Percentiles rank a stretch among this genome's conserved stretches.
phyloP scores from a whole-genome alignment of 2,888 invertebrate genomes.

The Noctua janthina region DNA sequence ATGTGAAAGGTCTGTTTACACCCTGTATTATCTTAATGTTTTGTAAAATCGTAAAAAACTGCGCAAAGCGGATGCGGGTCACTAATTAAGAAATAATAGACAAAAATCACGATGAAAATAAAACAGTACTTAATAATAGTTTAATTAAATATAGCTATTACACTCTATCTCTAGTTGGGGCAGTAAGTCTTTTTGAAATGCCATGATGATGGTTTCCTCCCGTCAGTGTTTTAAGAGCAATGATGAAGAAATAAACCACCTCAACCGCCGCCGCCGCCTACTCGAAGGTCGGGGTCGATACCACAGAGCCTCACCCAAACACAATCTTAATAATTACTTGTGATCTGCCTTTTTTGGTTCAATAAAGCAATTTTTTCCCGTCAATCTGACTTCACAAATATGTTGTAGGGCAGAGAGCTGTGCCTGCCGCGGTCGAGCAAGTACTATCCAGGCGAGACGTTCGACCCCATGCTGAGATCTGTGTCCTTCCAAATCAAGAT shows the following conservation, averaged over 20 bases:
- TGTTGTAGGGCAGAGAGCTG: conserved; percentile 78
- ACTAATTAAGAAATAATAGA: neutral
- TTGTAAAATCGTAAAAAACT: neutral
- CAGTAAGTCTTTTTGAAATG: neutral
- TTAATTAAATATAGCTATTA: neutral
- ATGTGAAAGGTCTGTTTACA: too few species aligned
- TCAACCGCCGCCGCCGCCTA: neutral
- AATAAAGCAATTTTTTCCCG: neutral
- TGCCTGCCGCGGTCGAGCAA: conserved; percentile 80
- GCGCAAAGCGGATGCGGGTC: neutral
- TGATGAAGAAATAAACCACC: neutral
- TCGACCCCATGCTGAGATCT: conserved; percentile 83
- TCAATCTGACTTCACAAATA: neutral
- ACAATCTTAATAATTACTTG: neutral
- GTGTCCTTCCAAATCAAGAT: conserved; percentile 69
- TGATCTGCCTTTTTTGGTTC: neutral
- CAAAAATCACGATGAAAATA: neutral
- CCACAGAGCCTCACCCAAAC: neutral
- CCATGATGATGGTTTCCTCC: neutral
- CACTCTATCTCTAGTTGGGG: neutral
- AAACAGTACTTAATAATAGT: neutral
- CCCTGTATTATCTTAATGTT: neutral
- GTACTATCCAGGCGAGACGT: conserved; percentile 76
- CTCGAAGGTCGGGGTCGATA: neutral
- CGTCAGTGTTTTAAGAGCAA: neutral